phyloP scores from a whole-genome alignment of 2,888 invertebrate genomes.

The Meloe dianella region DNA sequence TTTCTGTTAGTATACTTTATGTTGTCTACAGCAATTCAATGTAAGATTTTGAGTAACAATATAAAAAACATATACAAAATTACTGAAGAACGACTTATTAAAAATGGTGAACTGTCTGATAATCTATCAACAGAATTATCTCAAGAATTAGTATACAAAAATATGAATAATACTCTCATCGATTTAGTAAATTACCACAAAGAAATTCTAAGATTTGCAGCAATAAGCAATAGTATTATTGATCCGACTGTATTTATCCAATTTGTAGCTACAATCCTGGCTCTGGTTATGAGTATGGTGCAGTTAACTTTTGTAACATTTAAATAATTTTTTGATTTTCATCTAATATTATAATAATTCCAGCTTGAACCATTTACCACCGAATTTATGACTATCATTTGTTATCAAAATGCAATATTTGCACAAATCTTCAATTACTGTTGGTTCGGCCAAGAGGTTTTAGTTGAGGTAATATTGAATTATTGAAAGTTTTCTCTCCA shows the following conservation, averaged over 20 bases:
- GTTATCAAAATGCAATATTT: slow-evolving; percentile 12
- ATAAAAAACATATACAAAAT: slow-evolving; percentile 12
- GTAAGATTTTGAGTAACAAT: background rate
- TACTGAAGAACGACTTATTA: background rate
- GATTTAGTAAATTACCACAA: background rate
- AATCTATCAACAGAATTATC: background rate
- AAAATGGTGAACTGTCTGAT: background rate
- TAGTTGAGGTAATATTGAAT: slow-evolving; percentile 10
- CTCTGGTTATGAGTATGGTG: slow-evolving; percentile 20
- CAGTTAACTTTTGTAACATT: slow-evolving; percentile 18
- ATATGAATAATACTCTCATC: background rate
- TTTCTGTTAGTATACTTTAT: slow-evolving; percentile 1
- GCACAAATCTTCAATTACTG: slow-evolving; percentile 20
- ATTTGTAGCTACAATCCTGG: slow-evolving; percentile 12
- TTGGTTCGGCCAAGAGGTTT: slow-evolving; percentile 26
- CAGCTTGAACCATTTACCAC: background rate
- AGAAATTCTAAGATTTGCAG: slow-evolving; percentile 14
- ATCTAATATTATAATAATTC: background rate
- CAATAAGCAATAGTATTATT: slow-evolving; percentile 18
- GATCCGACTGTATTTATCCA: slow-evolving; percentile 15
- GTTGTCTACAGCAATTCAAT: background rate
- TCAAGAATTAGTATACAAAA: background rate
- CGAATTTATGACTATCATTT: background rate
- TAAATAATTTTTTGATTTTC: background rate
- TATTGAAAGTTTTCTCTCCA: background rate